Conservation (phyloP, 2,888 invertebrate genomes). For the Phyllotreta cruciferae region DNA sequence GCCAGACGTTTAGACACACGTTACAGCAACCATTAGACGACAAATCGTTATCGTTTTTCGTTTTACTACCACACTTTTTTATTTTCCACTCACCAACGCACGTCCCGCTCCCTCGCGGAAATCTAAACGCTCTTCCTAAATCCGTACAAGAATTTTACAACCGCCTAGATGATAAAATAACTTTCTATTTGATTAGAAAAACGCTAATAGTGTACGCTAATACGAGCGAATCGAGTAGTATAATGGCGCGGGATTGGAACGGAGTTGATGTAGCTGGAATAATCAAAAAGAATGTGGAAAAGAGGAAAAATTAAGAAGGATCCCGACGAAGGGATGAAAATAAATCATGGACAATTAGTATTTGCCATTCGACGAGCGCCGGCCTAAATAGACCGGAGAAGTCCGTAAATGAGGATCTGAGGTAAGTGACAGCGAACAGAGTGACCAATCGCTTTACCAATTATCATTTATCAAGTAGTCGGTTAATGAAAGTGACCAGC, state of each 20-base stretch:
- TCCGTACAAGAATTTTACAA: too few relatives aligned
- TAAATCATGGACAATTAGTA: conserved; percentile 55
- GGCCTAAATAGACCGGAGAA: conserved; percentile 51
- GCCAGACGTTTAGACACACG: conserved; percentile 38
- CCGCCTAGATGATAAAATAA: too few relatives aligned
- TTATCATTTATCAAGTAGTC: conserved; percentile 62
- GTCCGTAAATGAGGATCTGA: conserved; percentile 55
- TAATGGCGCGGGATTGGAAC: too few relatives aligned
- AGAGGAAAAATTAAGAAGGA: too few relatives aligned
- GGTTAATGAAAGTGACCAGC: conserved; percentile 62
- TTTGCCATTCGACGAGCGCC: conserved; percentile 45
- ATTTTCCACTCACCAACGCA: conserved; percentile 30
- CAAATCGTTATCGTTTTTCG: conserved; percentile 36
- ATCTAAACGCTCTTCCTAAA: too few relatives aligned
- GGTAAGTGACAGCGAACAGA: conserved; percentile 60
- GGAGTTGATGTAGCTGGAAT: too few relatives aligned
- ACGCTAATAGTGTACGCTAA: too few relatives aligned
- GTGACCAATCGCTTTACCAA: conserved; percentile 61
- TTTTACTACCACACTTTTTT: conserved; percentile 31
- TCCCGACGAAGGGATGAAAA: conserved; percentile 39
- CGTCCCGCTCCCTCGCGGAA: conserved; percentile 5
- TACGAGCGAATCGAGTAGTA: too few relatives aligned
- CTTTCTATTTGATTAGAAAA: too few relatives aligned
- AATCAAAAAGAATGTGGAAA: too few relatives aligned
- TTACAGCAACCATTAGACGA: conserved; percentile 34